A percentile compares a stretch with the other conserved stretches of the same genome.
These are phyloP conservation scores for Noctua janthina DNA, from an alignment of 2,888 invertebrate species.

Conservation along the genomic window DNA sequence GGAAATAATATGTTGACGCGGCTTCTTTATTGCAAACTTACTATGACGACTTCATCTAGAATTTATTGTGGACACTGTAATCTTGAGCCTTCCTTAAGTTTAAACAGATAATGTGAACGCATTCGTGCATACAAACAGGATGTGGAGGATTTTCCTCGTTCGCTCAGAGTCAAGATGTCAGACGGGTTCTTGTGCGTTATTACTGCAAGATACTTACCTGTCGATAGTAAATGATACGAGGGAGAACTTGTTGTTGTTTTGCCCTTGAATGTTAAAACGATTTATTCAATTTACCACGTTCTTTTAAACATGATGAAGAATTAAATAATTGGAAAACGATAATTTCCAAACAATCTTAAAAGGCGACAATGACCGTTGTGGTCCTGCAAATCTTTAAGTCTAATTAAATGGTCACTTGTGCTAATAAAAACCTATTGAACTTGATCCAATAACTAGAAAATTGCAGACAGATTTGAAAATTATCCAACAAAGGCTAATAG, in stretches of 20 bases:
- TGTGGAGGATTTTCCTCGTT: constrained; percentile 84
- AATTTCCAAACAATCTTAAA: neutral
- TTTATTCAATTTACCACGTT: constrained; percentile 16
- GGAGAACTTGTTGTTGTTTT: constrained; percentile 58
- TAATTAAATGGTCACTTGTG: neutral
- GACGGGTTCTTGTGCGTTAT: constrained; percentile 74
- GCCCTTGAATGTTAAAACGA: constrained; percentile 36
- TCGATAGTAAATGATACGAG: constrained; percentile 66
- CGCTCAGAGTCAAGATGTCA: constrained; percentile 70
- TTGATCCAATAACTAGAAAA: constrained; percentile 4
- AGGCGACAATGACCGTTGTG: neutral
- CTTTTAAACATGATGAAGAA: neutral
- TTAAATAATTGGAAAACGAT: neutral
- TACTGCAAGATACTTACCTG: constrained; percentile 66
- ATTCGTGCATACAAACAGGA: constrained; percentile 82
- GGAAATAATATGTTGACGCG: constrained; percentile 43
- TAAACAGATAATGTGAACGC: constrained; percentile 70
- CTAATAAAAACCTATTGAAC: neutral
- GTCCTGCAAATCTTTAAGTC: neutral
- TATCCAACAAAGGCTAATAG: constrained; percentile 15
- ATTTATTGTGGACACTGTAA: constrained; percentile 72
- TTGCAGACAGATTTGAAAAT: constrained; percentile 17
- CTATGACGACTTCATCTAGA: constrained; percentile 67
- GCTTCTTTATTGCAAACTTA: constrained; percentile 58
- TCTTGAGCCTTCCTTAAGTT: constrained; percentile 66